Evolutionary conservation across 2,113 vertebrate genomes (phyloP).

Genomic region (Prinia subflava): DNA sequence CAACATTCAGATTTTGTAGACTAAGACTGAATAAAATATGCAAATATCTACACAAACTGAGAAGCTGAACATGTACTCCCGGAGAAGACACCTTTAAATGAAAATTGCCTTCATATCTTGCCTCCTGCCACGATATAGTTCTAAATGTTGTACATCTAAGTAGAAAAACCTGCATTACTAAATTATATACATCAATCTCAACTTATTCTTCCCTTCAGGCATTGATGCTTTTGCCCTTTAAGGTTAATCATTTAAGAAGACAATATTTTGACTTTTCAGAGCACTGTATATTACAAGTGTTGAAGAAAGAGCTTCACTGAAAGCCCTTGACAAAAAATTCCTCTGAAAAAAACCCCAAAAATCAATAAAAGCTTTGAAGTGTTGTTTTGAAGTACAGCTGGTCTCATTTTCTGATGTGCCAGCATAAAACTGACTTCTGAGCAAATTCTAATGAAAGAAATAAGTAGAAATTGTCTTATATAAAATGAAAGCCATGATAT

Average conservation of each 20-base stretch:
- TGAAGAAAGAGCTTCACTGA: conserved; percentile 7
- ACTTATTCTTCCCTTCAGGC: neutral
- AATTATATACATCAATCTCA: neutral
- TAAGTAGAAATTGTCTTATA: neutral
- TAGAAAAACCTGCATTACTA: neutral
- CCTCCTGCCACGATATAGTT: neutral
- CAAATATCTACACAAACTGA: neutral
- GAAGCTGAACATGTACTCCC: neutral
- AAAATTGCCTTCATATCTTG: neutral
- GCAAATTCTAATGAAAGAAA: neutral
- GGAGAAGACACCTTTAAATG: neutral
- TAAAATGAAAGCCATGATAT: neutral
- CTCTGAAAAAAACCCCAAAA: neutral
- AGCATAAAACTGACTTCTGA: conserved; percentile 42
- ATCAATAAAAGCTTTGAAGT: conserved; percentile 65
- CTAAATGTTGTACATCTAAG: neutral
- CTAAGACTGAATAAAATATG: neutral
- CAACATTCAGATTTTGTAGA: neutral
- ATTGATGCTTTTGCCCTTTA: neutral
- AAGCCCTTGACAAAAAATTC: conserved; percentile 37
- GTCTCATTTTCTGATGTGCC: conserved; percentile 44
- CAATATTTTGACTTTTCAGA: conserved; percentile 40
- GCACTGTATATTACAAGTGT: neutral
- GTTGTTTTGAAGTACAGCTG: conserved; percentile 43
- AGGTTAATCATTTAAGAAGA: conserved; percentile 38